These are phyloP conservation scores for Phengaris alcon DNA, from an alignment of 2,888 invertebrate species.

Conservation along the genomic window DNA sequence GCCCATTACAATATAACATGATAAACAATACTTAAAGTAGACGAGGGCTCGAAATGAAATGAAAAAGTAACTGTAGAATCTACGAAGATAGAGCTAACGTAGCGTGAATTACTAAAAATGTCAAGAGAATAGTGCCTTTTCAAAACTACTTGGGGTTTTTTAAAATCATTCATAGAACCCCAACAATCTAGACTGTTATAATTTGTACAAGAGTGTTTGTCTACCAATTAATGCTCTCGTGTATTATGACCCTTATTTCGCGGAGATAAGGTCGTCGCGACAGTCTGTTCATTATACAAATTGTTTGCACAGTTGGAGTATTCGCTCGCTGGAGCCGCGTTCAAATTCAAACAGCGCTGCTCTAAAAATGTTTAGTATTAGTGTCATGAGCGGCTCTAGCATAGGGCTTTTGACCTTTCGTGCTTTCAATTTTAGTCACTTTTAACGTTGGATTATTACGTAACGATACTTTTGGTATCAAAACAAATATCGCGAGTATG, in stretches of 20 bases:
- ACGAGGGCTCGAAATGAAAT: no score
- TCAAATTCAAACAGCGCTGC: slow-evolving; percentile 39
- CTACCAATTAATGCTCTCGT: slow-evolving; percentile 16
- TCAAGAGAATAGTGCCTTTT: neutral
- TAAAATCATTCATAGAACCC: slow-evolving; percentile 18
- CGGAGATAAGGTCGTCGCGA: neutral
- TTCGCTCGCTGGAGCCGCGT: slow-evolving; percentile 33
- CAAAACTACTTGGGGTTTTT: neutral
- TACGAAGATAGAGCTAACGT: neutral
- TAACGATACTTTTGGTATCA: no score
- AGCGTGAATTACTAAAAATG: neutral
- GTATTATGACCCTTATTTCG: slow-evolving; percentile 17
- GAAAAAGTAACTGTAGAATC: no score
- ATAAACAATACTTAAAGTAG: no score
- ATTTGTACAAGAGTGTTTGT: slow-evolving; percentile 27
- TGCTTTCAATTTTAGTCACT: neutral
- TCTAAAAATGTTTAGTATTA: slow-evolving; percentile 31
- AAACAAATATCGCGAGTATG: no score
- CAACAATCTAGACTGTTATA: slow-evolving; percentile 24
- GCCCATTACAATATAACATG: neutral
- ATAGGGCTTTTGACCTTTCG: slow-evolving; percentile 8
- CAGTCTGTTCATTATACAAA: slow-evolving; percentile 31
- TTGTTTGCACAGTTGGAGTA: slow-evolving; percentile 41
- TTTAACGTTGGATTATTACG: no score
- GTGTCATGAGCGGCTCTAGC: slow-evolving; percentile 23